Evolutionary conservation across 2,888 invertebrate genomes (phyloP), one percentile per base, ranked within the genome.

Genomic region (Brachycybe producta): DNA sequence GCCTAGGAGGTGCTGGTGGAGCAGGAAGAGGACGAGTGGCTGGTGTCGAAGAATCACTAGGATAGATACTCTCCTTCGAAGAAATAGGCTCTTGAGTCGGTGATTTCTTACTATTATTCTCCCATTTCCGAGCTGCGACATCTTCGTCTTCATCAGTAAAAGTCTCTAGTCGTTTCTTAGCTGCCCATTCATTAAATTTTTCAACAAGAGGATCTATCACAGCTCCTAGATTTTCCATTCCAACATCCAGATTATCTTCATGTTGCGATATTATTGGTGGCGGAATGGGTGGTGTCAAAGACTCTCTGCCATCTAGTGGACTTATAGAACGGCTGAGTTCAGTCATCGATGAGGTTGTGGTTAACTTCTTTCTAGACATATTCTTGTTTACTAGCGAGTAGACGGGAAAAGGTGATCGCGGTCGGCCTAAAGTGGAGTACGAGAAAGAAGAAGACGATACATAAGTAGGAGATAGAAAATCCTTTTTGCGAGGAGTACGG

Each of bases 401-500:
- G 36, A 48, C 48, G 2, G 48, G 48, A 4, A 40, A 28, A 5
- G 40, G 40, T 3, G 48, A 17, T 15, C 40, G 48, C 5, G 21
- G 36, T 8, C 39, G 24, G 24, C 28, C 36, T 23, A 27, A 21
- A 30, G 17, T 40, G 19, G 36, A 26, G 26, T 36, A 47, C 15
- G 39, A 40, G 19, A 40, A 15, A 17, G 48, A 26, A 2, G 36
- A 24, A 7, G 21, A 24, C 15, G 48, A 19, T 1, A 23, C 11
- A 24, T 40, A 26, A 15, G 17, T 13, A 17, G 40, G 19, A 2
- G 36, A 27, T 19, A 24, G 7, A 8, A 26, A 27, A n/a, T 48
- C 48, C 40, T 48, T 48, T n/a, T 35, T n/a, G n/a, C 48, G 48
- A 11, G 48, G 48, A n/a, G 48, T 48, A 19, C 48, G 48, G 24